A percentile compares a stretch with the other conserved stretches of the same genome.
phyloP scores from a whole-genome alignment of 2,888 invertebrate species.

The Microplitis deprimator region DNA sequence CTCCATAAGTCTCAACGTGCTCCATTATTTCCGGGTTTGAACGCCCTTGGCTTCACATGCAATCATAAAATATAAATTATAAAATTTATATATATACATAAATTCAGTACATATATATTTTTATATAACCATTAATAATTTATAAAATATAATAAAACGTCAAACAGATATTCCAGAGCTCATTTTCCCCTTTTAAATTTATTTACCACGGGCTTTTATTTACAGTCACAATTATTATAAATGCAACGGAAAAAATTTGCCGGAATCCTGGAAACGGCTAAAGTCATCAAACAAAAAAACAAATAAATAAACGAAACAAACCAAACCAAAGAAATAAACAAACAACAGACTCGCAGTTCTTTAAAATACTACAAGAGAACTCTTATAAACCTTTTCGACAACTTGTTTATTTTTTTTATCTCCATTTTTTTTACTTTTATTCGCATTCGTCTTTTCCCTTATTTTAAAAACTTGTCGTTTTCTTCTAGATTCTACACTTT shows the following conservation, averaged over 20 bases:
- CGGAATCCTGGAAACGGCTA: background rate
- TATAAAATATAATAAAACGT: background rate
- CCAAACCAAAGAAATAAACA: background rate
- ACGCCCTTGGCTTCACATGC: background rate
- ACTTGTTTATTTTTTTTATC: background rate
- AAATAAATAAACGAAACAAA: background rate
- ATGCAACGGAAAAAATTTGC: background rate
- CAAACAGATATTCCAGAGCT: background rate
- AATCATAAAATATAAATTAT: conserved; percentile 1
- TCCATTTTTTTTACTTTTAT: background rate
- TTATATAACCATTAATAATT: background rate
- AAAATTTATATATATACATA: background rate
- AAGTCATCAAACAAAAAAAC: background rate
- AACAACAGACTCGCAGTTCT: background rate
- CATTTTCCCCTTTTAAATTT: background rate
- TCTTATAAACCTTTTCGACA: background rate
- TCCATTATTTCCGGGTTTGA: conserved; percentile 3
- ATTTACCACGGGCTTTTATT: background rate
- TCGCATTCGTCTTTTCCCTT: background rate
- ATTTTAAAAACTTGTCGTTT: background rate
- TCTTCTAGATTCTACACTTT: conserved; percentile 1
- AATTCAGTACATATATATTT: background rate
- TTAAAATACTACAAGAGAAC: background rate
- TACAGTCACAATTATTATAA: background rate
- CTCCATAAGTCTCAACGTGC: background rate